These are phyloP conservation scores for Melanostoma mellinum DNA, from an alignment of 2,888 invertebrate genomes.

Conservation along the genomic window DNA sequence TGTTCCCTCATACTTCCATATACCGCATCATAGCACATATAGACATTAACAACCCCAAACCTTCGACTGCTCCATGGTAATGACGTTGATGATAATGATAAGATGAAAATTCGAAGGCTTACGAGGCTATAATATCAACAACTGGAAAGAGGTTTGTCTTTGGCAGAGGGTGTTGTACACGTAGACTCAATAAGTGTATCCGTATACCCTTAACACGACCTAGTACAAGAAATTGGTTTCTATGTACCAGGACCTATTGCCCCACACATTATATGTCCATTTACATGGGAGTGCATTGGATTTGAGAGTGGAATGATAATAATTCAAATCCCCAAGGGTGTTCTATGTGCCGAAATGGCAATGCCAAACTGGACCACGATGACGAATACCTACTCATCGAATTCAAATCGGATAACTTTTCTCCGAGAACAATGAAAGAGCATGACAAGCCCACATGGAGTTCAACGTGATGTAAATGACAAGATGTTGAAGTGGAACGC, in stretches of 20 bases:
- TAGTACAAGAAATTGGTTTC: slow-evolving; percentile 52
- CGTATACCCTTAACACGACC: slow-evolving; percentile 50
- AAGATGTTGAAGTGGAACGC: background rate
- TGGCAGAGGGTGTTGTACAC: background rate
- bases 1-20: slow-evolving; percentile 39
- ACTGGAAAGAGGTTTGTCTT: slow-evolving; percentile 8
- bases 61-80: slow-evolving; percentile 34
- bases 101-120: slow-evolving; percentile 70
- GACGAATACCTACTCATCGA: slow-evolving; percentile 13
- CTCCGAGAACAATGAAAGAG: background rate
- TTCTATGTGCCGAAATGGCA: slow-evolving; percentile 24
- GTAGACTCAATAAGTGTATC: slow-evolving; percentile 12
- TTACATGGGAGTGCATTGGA: slow-evolving; percentile 22
- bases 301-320: background rate
- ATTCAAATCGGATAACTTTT: slow-evolving; percentile 1
- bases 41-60: slow-evolving; percentile 6
- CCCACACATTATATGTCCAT: slow-evolving; percentile 16
- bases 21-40: slow-evolving; percentile 61
- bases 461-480: background rate
- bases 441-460: background rate
- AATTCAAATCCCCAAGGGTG: background rate
- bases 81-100: slow-evolving; percentile 63
- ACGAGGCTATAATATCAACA: slow-evolving; percentile 55
- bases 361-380: slow-evolving; percentile 45
- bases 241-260: slow-evolving; percentile 24